Conservation (phyloP, 2,797 vertebrate species). For the Bovichtus variegatus region DNA sequence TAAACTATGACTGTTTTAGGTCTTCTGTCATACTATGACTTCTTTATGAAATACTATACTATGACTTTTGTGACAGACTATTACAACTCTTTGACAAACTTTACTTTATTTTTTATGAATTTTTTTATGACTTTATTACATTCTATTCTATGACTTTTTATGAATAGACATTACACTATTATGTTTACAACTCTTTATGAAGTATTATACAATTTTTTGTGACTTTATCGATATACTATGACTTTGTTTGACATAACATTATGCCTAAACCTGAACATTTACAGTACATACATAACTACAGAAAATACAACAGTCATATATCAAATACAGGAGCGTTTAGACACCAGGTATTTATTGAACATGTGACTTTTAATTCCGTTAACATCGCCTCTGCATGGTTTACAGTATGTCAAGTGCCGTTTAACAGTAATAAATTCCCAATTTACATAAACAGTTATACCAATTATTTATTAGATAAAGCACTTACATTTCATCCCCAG, state of each 20-base stretch:
- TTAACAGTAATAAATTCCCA: conserved; percentile 11
- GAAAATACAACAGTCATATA: conserved; percentile 19
- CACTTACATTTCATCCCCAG: background rate
- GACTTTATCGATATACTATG: no score
- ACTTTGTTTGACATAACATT: no score
- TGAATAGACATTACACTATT: no score
- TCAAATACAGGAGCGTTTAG: conserved; percentile 18
- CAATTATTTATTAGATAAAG: conserved; percentile 3
- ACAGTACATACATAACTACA: background rate
- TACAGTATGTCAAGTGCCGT: conserved; percentile 20
- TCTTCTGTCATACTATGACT: no score
- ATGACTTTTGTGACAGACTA: background rate
- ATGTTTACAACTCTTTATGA: no score
- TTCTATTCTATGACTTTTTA: no score
- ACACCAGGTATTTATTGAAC: conserved; percentile 30
- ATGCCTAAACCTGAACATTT: background rate
- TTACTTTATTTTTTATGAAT: no score
- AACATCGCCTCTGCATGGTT: conserved; percentile 6
- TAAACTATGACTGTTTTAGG: no score
- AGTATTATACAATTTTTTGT: no score
- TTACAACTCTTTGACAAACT: no score
- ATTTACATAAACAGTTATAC: background rate
- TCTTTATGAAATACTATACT: no score
- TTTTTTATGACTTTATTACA: no score
- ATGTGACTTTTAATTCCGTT: conserved; percentile 12